These are phyloP conservation scores for Thaumetopoea pityocampa DNA, from an alignment of 1,140 invertebrate genomes.

Conservation along the genomic window DNA sequence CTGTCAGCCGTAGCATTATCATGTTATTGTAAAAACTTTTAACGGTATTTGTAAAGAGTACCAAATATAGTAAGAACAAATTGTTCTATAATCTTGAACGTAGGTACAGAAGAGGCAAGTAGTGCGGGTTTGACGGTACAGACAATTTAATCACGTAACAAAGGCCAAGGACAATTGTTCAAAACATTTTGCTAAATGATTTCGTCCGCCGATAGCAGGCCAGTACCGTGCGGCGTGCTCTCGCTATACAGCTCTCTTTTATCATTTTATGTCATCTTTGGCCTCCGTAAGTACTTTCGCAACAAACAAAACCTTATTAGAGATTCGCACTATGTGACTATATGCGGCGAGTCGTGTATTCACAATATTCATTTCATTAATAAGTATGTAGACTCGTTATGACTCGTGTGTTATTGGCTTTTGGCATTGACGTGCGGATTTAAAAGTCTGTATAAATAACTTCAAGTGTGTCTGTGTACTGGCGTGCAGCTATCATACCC, in stretches of 20 bases:
- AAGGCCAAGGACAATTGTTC: slow-evolving; percentile 45
- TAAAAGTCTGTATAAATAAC: slow-evolving; percentile 27
- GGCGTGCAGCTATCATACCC: slow-evolving; percentile 2
- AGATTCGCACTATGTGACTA: not conserved
- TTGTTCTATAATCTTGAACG: too few relatives aligned
- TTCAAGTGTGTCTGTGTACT: slow-evolving; percentile 15
- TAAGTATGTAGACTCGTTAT: slow-evolving; percentile 4
- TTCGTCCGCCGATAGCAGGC: slow-evolving; percentile 27
- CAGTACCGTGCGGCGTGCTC: slow-evolving; percentile 8
- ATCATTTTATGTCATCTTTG: slow-evolving; percentile 25
- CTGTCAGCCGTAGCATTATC: too few relatives aligned
- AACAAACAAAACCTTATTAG: slow-evolving; percentile 11
- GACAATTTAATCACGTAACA: slow-evolving; percentile 29
- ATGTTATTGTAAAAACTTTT: too few relatives aligned
- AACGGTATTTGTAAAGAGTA: too few relatives aligned
- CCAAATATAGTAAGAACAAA: too few relatives aligned
- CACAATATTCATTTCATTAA: too few relatives aligned
- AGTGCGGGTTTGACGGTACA: too few relatives aligned
- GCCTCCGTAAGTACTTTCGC: slow-evolving; percentile 4
- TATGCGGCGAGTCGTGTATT: not conserved
- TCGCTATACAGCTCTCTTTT: slow-evolving; percentile 23
- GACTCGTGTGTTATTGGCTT: slow-evolving; percentile 18
- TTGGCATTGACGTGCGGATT: slow-evolving; percentile 29
- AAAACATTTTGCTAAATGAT: slow-evolving; percentile 35
- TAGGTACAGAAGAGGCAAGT: too few relatives aligned